These are phyloP conservation scores for Carduelis carduelis DNA, from an alignment of 2,797 vertebrate species.

Conservation along the genomic window DNA sequence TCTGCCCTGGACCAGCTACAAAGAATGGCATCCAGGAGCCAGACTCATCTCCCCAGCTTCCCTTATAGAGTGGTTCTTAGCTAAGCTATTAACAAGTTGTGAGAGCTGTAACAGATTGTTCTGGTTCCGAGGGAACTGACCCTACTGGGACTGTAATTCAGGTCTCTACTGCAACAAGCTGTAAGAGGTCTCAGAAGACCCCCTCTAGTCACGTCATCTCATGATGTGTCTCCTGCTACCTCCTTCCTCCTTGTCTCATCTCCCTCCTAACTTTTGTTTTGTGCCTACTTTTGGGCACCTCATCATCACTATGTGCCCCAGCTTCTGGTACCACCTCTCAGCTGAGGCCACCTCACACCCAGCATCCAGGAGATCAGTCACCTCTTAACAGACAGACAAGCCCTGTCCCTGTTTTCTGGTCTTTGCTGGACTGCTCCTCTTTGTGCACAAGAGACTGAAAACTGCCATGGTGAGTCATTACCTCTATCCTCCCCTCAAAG, in stretches of 20 bases:
- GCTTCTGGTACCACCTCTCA: neutral
- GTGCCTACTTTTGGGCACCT: neutral
- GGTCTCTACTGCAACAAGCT: neutral
- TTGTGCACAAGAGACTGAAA: rapidly evolving
- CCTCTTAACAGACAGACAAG: neutral
- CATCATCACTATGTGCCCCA: neutral
- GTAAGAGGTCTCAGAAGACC: neutral
- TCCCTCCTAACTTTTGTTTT: neutral
- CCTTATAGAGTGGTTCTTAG: neutral
- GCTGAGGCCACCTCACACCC: rapidly evolving
- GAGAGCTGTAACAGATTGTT: neutral
- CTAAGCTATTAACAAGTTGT: neutral
- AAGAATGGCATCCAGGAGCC: neutral
- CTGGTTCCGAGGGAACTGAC: neutral
- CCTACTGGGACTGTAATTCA: neutral
- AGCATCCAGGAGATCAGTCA: neutral
- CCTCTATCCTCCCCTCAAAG: neutral
- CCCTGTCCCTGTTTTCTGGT: neutral
- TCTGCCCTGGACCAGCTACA: neutral
- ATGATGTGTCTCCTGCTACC: neutral
- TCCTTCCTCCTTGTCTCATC: neutral
- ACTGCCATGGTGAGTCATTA: rapidly evolving
- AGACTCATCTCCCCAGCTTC: neutral
- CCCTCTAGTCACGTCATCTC: neutral
- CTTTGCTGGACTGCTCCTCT: neutral